Percentiles rank a stretch among this genome's conserved stretches.
These are phyloP conservation scores for Theropithecus gelada DNA, from an alignment of 2,113 vertebrate species.

Conservation along the genomic window DNA sequence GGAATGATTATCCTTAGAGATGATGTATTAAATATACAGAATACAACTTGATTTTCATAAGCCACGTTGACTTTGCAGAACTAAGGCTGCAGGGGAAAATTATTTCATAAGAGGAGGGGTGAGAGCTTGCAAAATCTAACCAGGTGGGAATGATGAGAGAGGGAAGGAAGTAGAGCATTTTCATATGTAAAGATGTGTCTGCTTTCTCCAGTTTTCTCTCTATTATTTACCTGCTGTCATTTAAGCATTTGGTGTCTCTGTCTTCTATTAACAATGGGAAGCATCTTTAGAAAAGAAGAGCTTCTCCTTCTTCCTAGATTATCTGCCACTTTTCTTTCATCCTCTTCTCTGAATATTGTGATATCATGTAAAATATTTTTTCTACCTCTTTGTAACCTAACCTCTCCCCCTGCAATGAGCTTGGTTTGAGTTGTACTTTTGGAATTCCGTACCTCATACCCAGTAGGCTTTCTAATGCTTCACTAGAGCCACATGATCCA, in stretches of 20 bases:
- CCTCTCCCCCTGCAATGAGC: neutral
- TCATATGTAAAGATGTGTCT: neutral
- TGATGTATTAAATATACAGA: slow-evolving; percentile 88
- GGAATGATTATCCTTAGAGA: slow-evolving; percentile 87
- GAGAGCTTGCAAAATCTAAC: neutral
- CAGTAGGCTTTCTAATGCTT: neutral
- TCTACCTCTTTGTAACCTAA: neutral
- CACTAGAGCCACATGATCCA: no score
- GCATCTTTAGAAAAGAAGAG: neutral
- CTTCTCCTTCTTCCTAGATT: neutral
- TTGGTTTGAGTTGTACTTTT: neutral
- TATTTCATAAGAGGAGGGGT: slow-evolving; percentile 58
- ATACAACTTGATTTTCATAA: slow-evolving; percentile 86
- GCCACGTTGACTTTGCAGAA: slow-evolving; percentile 85
- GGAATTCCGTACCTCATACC: neutral
- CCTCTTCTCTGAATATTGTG: neutral
- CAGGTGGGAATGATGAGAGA: neutral
- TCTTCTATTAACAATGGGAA: neutral
- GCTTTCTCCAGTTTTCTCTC: neutral
- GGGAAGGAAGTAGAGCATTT: neutral
- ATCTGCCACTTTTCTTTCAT: neutral
- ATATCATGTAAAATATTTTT: neutral
- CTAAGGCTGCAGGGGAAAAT: slow-evolving; percentile 71
- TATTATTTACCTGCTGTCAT: no score
- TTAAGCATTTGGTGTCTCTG: neutral